Conservation (phyloP, 2,113 vertebrate species). For the Lates calcarifer region DNA sequence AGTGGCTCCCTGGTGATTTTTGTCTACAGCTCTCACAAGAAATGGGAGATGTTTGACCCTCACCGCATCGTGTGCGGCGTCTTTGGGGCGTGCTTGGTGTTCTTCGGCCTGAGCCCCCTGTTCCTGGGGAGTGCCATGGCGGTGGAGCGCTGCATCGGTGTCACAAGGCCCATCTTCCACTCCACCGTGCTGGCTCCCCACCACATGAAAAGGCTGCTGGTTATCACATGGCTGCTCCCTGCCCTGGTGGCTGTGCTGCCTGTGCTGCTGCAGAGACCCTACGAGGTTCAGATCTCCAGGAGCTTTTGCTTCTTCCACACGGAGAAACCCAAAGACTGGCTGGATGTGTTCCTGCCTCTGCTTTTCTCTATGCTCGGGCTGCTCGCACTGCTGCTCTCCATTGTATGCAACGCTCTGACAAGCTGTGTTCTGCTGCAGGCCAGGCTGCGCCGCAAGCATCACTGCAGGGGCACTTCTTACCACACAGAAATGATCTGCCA, state of each 20-base stretch:
- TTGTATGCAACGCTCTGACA: slow-evolving; percentile 93
- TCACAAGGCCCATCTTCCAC: slow-evolving; percentile 95
- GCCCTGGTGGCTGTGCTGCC: slow-evolving; percentile 91
- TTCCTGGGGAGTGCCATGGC: slow-evolving; percentile 95
- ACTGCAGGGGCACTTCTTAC: slow-evolving; percentile 90
- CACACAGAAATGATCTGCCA: slow-evolving; percentile 98
- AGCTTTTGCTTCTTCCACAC: slow-evolving; percentile 98
- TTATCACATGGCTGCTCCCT: slow-evolving; percentile 90
- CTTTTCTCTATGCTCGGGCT: slow-evolving; percentile 93
- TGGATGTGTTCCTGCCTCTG: slow-evolving; percentile 91
- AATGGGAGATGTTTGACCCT: slow-evolving; percentile 91
- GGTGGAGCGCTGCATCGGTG: slow-evolving; percentile 94
- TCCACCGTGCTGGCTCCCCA: slow-evolving; percentile 90
- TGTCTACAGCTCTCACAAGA: slow-evolving; percentile 90
- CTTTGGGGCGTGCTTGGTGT: slow-evolving; percentile 95
- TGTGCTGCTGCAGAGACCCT: slow-evolving; percentile 88
- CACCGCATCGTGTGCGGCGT: slow-evolving; percentile 89
- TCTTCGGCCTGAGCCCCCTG: slow-evolving; percentile 95
- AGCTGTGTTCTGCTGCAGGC: slow-evolving; percentile 90
- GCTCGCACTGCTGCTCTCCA: slow-evolving; percentile 90
- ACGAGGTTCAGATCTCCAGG: slow-evolving; percentile 91
- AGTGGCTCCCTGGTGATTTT: slow-evolving; percentile 93
- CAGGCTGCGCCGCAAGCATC: slow-evolving; percentile 87
- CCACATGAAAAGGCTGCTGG: slow-evolving; percentile 91
- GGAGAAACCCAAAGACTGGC: slow-evolving; percentile 88